Base-by-base conservation (phyloP, 2,888 invertebrate genomes). In the Ramazzottius varieornatus region DNA sequence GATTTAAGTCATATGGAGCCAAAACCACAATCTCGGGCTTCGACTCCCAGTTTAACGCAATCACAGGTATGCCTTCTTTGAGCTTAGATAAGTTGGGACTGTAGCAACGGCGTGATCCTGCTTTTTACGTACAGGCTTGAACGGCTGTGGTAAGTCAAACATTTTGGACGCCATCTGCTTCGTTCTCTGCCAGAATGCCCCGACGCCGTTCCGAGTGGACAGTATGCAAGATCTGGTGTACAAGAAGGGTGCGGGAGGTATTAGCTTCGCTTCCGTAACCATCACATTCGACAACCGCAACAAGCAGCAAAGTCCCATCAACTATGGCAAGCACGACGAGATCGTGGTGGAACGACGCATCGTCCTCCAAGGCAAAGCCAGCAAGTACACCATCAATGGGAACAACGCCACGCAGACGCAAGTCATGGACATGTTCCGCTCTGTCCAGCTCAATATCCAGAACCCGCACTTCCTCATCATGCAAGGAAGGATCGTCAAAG, bases 391-490 rank as follows among this genome's bases (percentile, higher is more conserved):
- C 70, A 88, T 98, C 68, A 96, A 98, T 74, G 94, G 94, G 1
- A 83, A 84, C 66, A 85, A 84, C 72, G 92, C 90, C 0, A 86
- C 85, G 69, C 90, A 90, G 77, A 89, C 87, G 73, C 81, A 87
- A 70, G 88, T 96, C 1, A 84, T 85, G 46, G 98, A 98, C 76
- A 79, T 99, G 73, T 98, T 98, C 77, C 88, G 91, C 71, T 91
- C 93, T 0, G 86, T 98, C 2, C 93, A 94, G 74, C 80, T 98
- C 46, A 99, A 99, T 73, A 91, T 99, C 1, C 98, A 98, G 78
- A 98, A 98, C 79, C 98, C 98, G 0, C 94, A 98, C 76, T 98
- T 96, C 78, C 82, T 98, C 40, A 98, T 99, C 72, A 96, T 98
- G 96, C 98, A 98, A 80, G 98, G 98, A 0, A 83, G 92, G 69